A percentile compares a stretch with the other conserved stretches of the same genome.
Evolutionary conservation across 2,888 invertebrate genomes (phyloP).

Genomic region (Holacanthella duospinosa): DNA sequence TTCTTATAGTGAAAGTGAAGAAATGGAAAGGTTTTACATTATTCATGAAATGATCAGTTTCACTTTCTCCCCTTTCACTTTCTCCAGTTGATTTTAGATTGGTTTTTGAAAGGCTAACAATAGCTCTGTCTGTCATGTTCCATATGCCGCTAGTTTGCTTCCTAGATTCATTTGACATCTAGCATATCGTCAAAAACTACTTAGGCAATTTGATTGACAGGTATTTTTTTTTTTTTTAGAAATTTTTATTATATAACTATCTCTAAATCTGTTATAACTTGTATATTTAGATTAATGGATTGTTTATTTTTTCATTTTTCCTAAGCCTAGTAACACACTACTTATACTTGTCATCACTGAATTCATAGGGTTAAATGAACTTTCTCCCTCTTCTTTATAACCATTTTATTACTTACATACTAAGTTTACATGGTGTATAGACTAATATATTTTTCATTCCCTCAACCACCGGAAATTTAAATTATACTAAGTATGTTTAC

Average conservation of each 20-base stretch:
- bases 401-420: no score
- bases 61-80: neutral
- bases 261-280: neutral
- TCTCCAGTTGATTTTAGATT: neutral
- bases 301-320: neutral
- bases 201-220: constrained; percentile 2
- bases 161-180: neutral
- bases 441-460: no score
- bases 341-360: no score
- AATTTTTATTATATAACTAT: neutral
- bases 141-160: no score
- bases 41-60: constrained; percentile 3
- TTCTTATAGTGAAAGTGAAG: neutral
- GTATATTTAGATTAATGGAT: neutral
- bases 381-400: no score
- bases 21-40: neutral
- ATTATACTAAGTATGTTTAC: no score
- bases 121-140: neutral
- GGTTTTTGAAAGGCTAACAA: neutral
- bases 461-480: no score
- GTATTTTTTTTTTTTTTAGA: no score
- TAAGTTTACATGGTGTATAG: no score
- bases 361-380: no score
- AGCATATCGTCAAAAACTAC: no score
- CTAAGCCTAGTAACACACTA: no score